Percentiles rank a stretch among this genome's conserved stretches.
Evolutionary conservation across 2,797 vertebrate species (phyloP).

Genomic region (Pteropus rufus): DNA sequence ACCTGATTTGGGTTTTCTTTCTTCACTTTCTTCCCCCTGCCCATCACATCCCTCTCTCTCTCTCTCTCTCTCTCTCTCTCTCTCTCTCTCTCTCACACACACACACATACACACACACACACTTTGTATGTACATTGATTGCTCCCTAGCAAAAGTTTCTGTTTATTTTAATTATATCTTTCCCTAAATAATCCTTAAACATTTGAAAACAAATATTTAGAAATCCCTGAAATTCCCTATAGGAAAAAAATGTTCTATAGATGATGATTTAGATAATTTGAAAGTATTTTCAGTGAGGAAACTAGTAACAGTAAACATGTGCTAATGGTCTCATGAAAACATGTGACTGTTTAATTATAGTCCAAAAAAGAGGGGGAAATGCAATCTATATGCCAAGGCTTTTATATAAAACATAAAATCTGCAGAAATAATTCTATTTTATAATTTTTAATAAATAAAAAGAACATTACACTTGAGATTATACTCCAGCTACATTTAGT

Average conservation of each 20-base stretch:
- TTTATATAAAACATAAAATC: constrained; percentile 18
- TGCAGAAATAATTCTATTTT: constrained; percentile 23
- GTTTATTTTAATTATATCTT: neutral
- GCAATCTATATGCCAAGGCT: neutral
- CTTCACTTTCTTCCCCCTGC: neutral
- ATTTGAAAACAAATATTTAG: neutral
- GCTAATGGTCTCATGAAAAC: neutral
- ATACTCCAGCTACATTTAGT: neutral
- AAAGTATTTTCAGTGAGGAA: neutral
- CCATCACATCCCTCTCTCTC: neutral
- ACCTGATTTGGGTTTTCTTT: neutral
- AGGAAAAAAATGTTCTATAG: neutral
- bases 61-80: no score
- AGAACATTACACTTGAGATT: neutral
- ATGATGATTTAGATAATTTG: neutral
- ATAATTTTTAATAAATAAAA: constrained; percentile 27
- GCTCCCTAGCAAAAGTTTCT: neutral
- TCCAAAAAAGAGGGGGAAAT: neutral
- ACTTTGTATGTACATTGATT: neutral
- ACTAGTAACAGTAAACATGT: neutral
- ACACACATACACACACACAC: neutral
- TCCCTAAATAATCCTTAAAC: neutral
- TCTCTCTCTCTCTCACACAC: neutral
- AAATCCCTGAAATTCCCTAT: neutral
- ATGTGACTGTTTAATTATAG: neutral